Conservation (phyloP, 2,113 vertebrate genomes). For the Pionites leucogaster region DNA sequence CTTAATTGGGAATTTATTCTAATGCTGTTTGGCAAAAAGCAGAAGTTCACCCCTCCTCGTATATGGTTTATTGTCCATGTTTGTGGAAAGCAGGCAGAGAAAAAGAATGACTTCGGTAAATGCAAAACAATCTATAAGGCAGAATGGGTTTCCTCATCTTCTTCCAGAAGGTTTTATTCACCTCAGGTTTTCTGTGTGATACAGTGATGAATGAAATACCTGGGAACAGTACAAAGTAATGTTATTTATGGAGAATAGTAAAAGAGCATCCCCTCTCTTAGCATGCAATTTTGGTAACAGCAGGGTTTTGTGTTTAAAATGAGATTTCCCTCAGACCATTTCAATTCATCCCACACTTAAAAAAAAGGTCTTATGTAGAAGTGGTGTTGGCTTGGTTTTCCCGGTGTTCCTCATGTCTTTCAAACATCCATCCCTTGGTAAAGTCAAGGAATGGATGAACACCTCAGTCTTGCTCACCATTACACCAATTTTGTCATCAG, state of each 20-base stretch:
- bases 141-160: constrained; percentile 24
- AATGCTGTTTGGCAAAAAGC: not conserved
- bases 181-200: constrained; percentile 21
- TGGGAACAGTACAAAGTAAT: constrained; percentile 4
- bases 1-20: constrained; percentile 10
- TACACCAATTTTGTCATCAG: not conserved
- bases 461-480: not conserved
- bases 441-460: not conserved
- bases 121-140: constrained; percentile 46
- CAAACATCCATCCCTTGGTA: not conserved
- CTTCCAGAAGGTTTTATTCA: constrained; percentile 51
- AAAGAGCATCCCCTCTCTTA: not conserved
- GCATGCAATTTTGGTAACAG: not conserved
- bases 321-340: not conserved
- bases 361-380: not conserved
- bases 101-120: not conserved
- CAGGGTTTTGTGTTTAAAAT: constrained; percentile 15
- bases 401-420: not conserved
- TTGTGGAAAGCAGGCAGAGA: not conserved
- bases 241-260: constrained; percentile 49
- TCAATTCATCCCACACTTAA: not conserved
- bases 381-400: not conserved
- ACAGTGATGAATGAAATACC: constrained; percentile 56
- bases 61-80: constrained; percentile 25
- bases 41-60: not conserved